phyloP scores from a whole-genome alignment of 2,888 invertebrate genomes.

The Parnassius mnemosyne region DNA sequence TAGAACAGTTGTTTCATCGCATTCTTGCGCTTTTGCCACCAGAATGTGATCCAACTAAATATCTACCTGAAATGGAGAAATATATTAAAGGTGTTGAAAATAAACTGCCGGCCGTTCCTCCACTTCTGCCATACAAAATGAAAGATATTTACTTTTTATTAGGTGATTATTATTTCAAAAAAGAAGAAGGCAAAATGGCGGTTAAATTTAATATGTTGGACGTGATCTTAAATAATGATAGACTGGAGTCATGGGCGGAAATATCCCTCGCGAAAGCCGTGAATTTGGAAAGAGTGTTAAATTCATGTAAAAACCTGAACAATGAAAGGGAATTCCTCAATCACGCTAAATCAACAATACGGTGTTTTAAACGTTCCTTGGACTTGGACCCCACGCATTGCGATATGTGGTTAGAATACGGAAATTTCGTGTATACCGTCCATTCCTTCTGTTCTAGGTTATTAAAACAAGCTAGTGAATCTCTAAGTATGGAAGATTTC shows the following conservation, averaged over 20 bases:
- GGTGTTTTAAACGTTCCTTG: constrained; percentile 90
- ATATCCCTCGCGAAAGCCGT: constrained; percentile 90
- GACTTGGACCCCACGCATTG: constrained; percentile 87
- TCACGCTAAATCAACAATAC: constrained; percentile 86
- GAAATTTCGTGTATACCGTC: constrained; percentile 92
- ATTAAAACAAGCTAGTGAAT: constrained; percentile 89
- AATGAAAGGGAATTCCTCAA: constrained; percentile 83
- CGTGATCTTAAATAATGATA: constrained; percentile 87
- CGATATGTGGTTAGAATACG: constrained; percentile 94
- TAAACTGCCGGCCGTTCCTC: constrained; percentile 76
- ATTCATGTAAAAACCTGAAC: constrained; percentile 83
- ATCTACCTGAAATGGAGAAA: constrained; percentile 82
- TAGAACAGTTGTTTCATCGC: constrained; percentile 86
- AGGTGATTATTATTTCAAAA: constrained; percentile 96
- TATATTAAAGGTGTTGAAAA: constrained; percentile 84
- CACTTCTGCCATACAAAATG: constrained; percentile 80
- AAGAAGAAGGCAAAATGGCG: constrained; percentile 86
- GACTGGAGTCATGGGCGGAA: constrained; percentile 96
- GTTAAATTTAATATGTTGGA: constrained; percentile 91
- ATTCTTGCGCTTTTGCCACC: constrained; percentile 85
- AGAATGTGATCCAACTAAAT: constrained; percentile 83
- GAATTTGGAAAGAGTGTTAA: constrained; percentile 89
- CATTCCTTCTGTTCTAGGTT: constrained; percentile 94
- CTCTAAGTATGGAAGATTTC: constrained; percentile 87
- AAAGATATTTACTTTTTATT: constrained; percentile 93